phyloP scores from a whole-genome alignment of 2,113 vertebrate species.

The Nothoprocta perdicaria region DNA sequence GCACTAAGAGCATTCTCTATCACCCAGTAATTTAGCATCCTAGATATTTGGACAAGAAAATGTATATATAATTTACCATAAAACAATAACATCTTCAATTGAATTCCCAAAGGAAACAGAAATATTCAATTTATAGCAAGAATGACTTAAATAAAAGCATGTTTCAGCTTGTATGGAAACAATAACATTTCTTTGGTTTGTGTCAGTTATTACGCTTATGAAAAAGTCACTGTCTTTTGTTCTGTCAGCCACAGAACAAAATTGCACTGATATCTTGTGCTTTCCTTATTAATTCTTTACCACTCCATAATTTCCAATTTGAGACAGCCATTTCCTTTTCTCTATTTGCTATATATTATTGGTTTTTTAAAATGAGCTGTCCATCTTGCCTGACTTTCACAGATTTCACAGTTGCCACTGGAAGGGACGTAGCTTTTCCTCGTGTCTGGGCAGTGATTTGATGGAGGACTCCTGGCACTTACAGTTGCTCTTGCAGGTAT shows the following conservation, averaged over 20 bases:
- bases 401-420: no score
- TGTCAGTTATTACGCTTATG: background rate
- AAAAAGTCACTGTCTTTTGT: background rate
- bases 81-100: background rate
- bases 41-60: background rate
- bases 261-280: background rate
- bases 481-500: background rate
- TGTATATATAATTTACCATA: background rate
- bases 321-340: background rate
- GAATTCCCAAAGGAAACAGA: background rate
- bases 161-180: background rate
- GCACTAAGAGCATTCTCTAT: background rate
- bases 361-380: background rate
- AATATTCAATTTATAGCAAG: background rate
- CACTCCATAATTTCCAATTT: background rate
- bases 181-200: fast-evolving
- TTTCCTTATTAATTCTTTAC: background rate
- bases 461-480: background rate
- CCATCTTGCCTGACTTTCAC: no score
- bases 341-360: background rate
- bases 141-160: background rate
- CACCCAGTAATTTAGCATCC: background rate
- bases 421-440: background rate
- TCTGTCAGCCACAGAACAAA: background rate
- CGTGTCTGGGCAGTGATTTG: background rate